These are phyloP conservation scores for Tuta absoluta DNA, from an alignment of 2,888 invertebrate genomes.

Conservation along the genomic window DNA sequence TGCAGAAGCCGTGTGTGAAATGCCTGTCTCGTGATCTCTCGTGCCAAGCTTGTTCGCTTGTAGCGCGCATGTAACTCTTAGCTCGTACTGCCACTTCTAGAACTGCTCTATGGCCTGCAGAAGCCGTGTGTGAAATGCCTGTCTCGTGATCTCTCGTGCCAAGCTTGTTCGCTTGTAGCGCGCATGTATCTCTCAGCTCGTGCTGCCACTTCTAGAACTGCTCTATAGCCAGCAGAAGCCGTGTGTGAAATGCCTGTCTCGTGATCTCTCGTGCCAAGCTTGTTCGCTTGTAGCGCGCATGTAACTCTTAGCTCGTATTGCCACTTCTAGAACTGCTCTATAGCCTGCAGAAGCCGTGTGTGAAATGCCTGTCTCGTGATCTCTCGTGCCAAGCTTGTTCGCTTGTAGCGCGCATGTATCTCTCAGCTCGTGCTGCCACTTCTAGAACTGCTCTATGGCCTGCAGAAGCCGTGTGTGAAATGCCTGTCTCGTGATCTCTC, in stretches of 20 bases:
- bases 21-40: background rate
- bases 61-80: background rate
- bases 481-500: conserved; percentile 50
- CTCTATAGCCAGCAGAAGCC: too few relatives aligned
- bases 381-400: background rate
- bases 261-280: background rate
- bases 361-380: background rate
- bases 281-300: background rate
- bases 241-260: too few relatives aligned
- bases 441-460: conserved; percentile 21
- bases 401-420: conserved; percentile 4
- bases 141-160: too few relatives aligned
- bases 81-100: too few relatives aligned
- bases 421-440: conserved; percentile 4
- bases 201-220: too few relatives aligned
- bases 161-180: too few relatives aligned
- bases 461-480: conserved; percentile 47
- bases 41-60: background rate
- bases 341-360: background rate
- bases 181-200: too few relatives aligned
- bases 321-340: background rate
- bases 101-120: too few relatives aligned
- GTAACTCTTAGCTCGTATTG: background rate
- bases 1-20: background rate
- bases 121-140: too few relatives aligned